phyloP scores from a whole-genome alignment of 1,140 invertebrate genomes.

The Diorhabda elongata region DNA sequence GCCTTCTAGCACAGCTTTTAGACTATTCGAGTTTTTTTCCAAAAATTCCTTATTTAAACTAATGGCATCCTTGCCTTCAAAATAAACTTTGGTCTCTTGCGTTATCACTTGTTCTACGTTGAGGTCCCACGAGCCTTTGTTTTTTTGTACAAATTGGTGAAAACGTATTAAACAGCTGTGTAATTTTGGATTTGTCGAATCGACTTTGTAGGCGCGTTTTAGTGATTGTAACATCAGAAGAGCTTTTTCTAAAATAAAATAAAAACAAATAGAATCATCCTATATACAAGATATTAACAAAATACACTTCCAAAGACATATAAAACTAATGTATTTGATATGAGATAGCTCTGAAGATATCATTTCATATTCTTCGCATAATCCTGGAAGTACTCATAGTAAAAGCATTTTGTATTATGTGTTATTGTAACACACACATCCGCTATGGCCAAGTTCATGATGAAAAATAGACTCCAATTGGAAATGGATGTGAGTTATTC shows the following conservation, averaged over 20 bases:
- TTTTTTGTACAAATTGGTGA: conserved; percentile 53
- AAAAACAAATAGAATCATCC: background rate
- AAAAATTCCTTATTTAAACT: conserved; percentile 72
- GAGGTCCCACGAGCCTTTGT: conserved; percentile 51
- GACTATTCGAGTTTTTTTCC: conserved; percentile 55
- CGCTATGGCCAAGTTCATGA: too few species aligned
- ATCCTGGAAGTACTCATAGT: too few species aligned
- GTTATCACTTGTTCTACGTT: conserved; percentile 70
- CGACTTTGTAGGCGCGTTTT: conserved; percentile 75
- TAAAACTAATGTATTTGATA: too few species aligned
- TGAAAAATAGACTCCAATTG: too few species aligned
- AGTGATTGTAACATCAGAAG: conserved; percentile 87
- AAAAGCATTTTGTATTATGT: too few species aligned
- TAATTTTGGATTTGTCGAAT: conserved; percentile 70
- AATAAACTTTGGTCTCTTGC: conserved; percentile 65
- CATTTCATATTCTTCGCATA: too few species aligned
- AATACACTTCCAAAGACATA: too few species aligned
- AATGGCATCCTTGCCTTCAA: conserved; percentile 56
- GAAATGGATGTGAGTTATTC: too few species aligned
- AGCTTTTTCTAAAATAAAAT: conserved; percentile 61
- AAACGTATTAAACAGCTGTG: conserved; percentile 83
- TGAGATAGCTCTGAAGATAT: too few species aligned
- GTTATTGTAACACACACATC: too few species aligned
- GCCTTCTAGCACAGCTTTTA: conserved; percentile 68
- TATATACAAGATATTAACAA: too few species aligned